Evolutionary conservation across 2,888 invertebrate species (phyloP).

Genomic region (Rotaria sp.): DNA sequence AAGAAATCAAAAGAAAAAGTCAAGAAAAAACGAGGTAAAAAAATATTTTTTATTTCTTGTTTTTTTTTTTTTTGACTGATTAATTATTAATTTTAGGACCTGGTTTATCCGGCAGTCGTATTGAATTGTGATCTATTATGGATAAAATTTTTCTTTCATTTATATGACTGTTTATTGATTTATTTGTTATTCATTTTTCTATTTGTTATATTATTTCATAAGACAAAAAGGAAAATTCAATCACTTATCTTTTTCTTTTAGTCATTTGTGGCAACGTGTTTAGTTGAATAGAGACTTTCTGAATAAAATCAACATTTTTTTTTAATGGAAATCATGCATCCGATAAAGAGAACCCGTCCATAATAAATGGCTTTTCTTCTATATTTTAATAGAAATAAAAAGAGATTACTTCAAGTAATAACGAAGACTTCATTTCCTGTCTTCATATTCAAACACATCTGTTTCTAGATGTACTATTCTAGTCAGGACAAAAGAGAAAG

Average conservation of each 20-base stretch:
- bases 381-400: neutral
- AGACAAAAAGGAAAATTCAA: neutral
- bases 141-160: neutral
- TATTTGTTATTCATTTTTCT: neutral
- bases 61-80: neutral
- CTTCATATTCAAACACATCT: neutral
- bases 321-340: neutral
- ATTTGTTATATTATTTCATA: neutral
- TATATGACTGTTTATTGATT: neutral
- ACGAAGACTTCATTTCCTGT: neutral
- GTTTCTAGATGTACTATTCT: too few relatives aligned
- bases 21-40: constrained; percentile 12
- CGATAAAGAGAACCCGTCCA: neutral
- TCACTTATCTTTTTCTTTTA: too few relatives aligned
- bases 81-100: neutral
- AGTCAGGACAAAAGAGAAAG: too few relatives aligned
- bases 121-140: neutral
- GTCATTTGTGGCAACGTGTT: too few relatives aligned
- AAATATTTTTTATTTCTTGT: neutral
- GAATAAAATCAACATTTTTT: neutral
- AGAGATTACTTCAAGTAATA: neutral
- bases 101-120: constrained; percentile 5
- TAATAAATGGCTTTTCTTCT: neutral
- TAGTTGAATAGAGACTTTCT: neutral
- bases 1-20: constrained; percentile 13